These are phyloP conservation scores for Raja brachyura DNA, from an alignment of 2,113 vertebrate genomes.

Conservation along the genomic window DNA sequence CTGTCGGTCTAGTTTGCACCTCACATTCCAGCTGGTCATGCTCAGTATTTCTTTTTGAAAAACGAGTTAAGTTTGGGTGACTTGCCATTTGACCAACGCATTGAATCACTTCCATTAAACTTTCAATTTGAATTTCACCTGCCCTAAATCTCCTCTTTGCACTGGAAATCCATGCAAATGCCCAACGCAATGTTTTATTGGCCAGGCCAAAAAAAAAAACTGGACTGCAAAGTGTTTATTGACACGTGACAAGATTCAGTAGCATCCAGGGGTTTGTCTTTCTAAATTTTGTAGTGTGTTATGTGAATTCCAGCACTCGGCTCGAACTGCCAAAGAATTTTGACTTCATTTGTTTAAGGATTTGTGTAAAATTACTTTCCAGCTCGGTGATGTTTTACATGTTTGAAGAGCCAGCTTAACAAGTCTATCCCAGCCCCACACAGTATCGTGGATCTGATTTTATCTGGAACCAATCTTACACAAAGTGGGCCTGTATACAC, in stretches of 20 bases:
- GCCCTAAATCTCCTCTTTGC: background rate
- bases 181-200: background rate
- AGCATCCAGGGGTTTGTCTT: background rate
- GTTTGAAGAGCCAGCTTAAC: background rate
- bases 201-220: background rate
- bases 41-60: background rate
- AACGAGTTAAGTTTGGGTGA: conserved; percentile 3
- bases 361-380: conserved; percentile 15
- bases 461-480: background rate
- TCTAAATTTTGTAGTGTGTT: background rate
- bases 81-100: background rate
- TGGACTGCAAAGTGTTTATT: background rate
- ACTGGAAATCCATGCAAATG: background rate
- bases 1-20: background rate
- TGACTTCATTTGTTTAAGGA: conserved; percentile 19
- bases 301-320: background rate
- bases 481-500: background rate
- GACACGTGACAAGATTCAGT: background rate
- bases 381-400: conserved; percentile 11
- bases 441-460: background rate
- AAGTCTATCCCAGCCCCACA: background rate
- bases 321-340: conserved; percentile 23
- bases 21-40: background rate
- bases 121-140: conserved; percentile 13
- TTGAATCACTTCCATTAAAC: background rate